Percentiles rank a stretch among this genome's conserved stretches.
These are phyloP conservation scores for Melitaea cinxia DNA, from an alignment of 1,140 invertebrate genomes.

Conservation along the genomic window DNA sequence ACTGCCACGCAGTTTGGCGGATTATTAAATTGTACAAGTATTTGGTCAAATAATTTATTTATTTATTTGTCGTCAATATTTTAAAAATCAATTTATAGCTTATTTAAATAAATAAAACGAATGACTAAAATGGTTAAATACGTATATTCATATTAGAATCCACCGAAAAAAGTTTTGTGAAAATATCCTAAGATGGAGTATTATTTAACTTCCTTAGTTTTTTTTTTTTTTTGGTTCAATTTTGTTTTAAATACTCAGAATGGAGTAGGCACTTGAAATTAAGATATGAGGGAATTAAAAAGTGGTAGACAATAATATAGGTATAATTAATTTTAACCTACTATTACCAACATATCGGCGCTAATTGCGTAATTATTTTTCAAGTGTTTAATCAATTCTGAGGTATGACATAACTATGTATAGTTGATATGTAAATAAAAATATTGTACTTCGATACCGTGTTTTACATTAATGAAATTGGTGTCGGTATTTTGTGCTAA, in stretches of 20 bases:
- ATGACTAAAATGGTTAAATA: background rate
- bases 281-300: no score
- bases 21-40: no score
- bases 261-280: background rate
- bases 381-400: background rate
- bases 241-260: background rate
- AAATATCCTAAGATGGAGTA: constrained; percentile 7
- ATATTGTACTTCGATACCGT: constrained; percentile 5
- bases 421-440: constrained; percentile 9
- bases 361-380: no score
- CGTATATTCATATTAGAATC: background rate
- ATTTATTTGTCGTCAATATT: no score
- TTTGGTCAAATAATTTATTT: no score
- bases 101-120: no score
- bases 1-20: no score
- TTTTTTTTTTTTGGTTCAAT: no score
- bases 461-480: constrained; percentile 8
- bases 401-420: background rate
- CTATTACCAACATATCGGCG: no score
- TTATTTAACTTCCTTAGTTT: background rate
- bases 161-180: background rate
- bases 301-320: no score
- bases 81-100: no score
- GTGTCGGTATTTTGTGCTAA: constrained; percentile 5
- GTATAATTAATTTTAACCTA: no score